Conservation (phyloP, 2,113 vertebrate species). For the Terrapene triunguis region DNA sequence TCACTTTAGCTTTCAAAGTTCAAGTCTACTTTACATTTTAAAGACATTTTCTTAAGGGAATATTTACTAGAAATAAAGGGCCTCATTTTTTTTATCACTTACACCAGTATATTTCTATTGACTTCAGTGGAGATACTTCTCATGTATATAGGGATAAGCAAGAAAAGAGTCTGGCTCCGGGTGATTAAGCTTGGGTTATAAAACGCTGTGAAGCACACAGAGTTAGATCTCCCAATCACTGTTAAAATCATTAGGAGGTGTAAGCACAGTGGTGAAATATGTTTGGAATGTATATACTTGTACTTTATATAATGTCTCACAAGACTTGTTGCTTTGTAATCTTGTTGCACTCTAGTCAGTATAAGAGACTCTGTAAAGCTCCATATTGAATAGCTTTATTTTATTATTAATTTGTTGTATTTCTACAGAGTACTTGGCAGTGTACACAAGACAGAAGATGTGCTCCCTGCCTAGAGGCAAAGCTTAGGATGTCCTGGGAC, state of each 20-base stretch:
- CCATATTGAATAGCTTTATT: neutral
- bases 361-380: neutral
- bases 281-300: neutral
- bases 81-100: neutral
- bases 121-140: neutral
- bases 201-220: neutral
- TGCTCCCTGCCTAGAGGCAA: neutral
- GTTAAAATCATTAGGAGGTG: neutral
- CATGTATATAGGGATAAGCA: neutral
- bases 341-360: neutral
- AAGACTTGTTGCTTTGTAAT: accelerated
- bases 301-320: neutral
- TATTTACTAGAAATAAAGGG: constrained; percentile 39
- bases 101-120: constrained; percentile 15
- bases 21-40: constrained; percentile 17
- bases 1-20: constrained; percentile 49
- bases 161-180: neutral
- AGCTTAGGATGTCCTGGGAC: neutral
- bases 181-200: neutral
- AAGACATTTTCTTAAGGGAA: constrained; percentile 39
- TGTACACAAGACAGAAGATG: neutral
- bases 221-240: neutral
- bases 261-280: neutral
- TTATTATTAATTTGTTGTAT: neutral
- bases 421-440: neutral